These are phyloP conservation scores for Trogon melanurus DNA, from an alignment of 2,113 vertebrate species.

Conservation along the genomic window DNA sequence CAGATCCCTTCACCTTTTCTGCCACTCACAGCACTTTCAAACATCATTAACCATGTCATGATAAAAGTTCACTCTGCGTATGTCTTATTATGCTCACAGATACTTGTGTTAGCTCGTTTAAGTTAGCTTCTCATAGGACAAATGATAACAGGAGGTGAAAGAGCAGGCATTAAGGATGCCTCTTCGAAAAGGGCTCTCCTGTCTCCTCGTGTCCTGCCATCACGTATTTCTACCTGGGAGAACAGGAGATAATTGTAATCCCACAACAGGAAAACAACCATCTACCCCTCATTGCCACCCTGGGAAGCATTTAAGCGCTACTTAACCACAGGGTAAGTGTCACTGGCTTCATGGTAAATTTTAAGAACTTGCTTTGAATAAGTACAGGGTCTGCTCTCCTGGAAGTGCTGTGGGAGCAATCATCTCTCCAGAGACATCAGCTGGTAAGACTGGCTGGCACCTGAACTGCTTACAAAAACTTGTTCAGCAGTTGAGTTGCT, in stretches of 20 bases:
- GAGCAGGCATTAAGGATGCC: not conserved
- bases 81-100: not conserved
- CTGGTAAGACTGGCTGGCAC: not conserved
- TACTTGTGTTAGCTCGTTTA: not conserved
- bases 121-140: not conserved
- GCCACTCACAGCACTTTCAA: not conserved
- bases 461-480: constrained; percentile 4
- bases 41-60: not conserved
- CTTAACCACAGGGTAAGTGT: not conserved
- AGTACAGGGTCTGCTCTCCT: not conserved
- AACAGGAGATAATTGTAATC: constrained; percentile 6
- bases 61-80: not conserved
- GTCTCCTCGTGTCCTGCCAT: not conserved
- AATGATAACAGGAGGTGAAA: not conserved
- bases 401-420: not conserved
- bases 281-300: not conserved
- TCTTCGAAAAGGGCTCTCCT: not conserved
- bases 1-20: not conserved
- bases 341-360: not conserved
- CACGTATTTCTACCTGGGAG: not conserved
- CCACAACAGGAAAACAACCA: not conserved
- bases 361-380: constrained; percentile 17
- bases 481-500: not conserved
- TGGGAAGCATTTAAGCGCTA: constrained; percentile 21
- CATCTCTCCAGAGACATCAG: not conserved